Evolutionary conservation across 1,140 invertebrate species (phyloP).

Genomic region (Eumeta japonica): DNA sequence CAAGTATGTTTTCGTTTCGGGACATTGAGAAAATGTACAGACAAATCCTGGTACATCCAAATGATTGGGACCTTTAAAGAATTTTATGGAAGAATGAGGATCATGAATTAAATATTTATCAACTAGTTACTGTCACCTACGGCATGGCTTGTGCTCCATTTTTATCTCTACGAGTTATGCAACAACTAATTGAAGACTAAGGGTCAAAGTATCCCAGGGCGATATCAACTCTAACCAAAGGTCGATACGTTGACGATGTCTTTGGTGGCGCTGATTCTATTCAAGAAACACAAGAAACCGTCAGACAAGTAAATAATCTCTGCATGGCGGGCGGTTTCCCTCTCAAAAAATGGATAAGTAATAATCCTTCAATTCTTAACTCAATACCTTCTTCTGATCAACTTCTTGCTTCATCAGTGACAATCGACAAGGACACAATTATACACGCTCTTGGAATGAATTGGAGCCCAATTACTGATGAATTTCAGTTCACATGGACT

Average conservation of each 20-base stretch:
- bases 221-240: not conserved
- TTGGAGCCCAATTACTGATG: not conserved
- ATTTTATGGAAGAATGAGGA: slow-evolving; percentile 13
- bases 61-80: slow-evolving; percentile 8
- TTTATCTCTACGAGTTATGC: slow-evolving; percentile 21
- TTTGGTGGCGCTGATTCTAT: not conserved
- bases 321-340: slow-evolving; percentile 3
- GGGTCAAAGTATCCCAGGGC: slow-evolving; percentile 11
- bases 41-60: slow-evolving; percentile 1
- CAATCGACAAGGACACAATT: not conserved
- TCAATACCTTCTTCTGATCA: not conserved
- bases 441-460: not conserved
- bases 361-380: not conserved
- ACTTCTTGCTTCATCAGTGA: not conserved
- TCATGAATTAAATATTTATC: slow-evolving; percentile 9
- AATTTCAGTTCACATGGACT: not conserved
- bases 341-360: slow-evolving; percentile 5
- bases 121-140: slow-evolving; percentile 16
- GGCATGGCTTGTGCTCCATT: slow-evolving; percentile 22
- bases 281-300: not conserved
- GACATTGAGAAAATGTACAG: slow-evolving; percentile 10
- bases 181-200: slow-evolving; percentile 20
- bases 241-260: not conserved
- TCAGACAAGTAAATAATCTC: not conserved
- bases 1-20: slow-evolving; percentile 1